phyloP scores from a whole-genome alignment of 1,140 invertebrate species.

The Diprion similis region DNA sequence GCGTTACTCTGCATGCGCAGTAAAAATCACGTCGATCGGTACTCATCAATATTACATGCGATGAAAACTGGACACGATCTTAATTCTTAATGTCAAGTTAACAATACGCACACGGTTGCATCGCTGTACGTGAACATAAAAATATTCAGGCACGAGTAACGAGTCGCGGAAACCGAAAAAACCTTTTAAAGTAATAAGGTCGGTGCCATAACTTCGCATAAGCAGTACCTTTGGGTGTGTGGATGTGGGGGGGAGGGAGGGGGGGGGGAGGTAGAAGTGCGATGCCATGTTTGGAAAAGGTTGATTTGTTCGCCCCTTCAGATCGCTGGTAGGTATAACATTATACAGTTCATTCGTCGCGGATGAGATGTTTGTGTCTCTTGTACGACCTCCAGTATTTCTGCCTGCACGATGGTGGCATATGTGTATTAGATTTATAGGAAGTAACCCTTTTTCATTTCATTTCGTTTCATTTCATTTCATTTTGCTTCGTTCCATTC shows the following conservation, averaged over 20 bases:
- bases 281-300: background rate
- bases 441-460: background rate
- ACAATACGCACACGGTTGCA: too few species aligned
- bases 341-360: too few species aligned
- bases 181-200: constrained; percentile 4
- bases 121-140: too few species aligned
- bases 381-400: too few species aligned
- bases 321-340: background rate
- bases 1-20: too few species aligned
- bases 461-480: background rate
- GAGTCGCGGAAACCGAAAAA: background rate
- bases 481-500: background rate
- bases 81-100: too few species aligned
- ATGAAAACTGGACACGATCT: too few species aligned
- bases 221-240: background rate
- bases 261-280: background rate
- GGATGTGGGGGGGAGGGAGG: background rate
- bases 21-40: too few species aligned
- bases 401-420: background rate
- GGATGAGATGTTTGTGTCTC: too few species aligned
- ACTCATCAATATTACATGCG: too few species aligned
- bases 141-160: background rate
- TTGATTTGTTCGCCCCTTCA: background rate
- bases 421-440: background rate
- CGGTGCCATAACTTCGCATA: background rate